Evolutionary conservation across 1,140 invertebrate species (phyloP), one percentile per base, ranked within the genome.

Genomic region (Epicauta chinensis): DNA sequence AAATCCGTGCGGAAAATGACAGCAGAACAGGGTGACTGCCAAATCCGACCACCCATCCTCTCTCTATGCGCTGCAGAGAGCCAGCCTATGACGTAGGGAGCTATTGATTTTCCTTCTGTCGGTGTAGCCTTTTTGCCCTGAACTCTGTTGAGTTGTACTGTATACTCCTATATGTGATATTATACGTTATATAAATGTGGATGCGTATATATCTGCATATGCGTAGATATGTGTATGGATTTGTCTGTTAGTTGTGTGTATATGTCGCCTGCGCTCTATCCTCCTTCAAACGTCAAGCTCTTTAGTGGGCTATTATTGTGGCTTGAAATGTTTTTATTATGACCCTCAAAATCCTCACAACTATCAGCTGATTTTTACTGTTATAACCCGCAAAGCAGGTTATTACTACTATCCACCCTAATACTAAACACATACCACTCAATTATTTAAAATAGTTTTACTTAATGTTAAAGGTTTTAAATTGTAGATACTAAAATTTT

Each of bases 281-380:
- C 45, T 35, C 23, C 43, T 46, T 35, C 11, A 23, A 48, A 36
- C 55, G 52, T 60, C 59, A 58, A 2, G 23, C 23, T 51, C 58
- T 60, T 58, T 58, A 58, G 53, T 49, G 51, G 46, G 51, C 43
- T 50, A 46, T 58, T 55, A 56, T 61, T 53, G 49, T 45, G 50
- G 16, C 50, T 51, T 44, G 48, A 56, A 56, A 56, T 56, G 55
- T 53, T 57, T 57, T 57, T 57, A 57, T 57, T 61, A 61, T 56
- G 47, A 51, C 44, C 56, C 13, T 32, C 46, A 35, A 49, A 57
- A 58, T 57, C 52, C 51, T 54, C 48, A 46, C 52, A 34, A 39
- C 46, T 46, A 55, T 56, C 58, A 60, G 58, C 58, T 60, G 58
- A 60, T 58, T 60, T 60, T 60, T 60, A 54, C 44, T 48, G 45